Conservation (phyloP, 1,140 invertebrate genomes). For the Fopius arisanus region DNA sequence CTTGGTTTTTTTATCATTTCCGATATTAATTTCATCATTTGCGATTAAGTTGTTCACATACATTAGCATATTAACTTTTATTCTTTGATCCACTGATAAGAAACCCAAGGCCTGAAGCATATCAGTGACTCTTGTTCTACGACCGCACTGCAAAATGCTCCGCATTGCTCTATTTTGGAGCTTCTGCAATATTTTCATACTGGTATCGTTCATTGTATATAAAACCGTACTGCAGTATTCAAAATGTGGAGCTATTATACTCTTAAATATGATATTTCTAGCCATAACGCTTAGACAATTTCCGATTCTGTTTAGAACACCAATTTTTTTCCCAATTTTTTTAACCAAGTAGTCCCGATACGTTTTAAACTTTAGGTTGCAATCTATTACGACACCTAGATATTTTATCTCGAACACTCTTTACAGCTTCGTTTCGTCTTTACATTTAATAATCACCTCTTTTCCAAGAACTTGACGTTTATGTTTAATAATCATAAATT, state of each 20-base stretch:
- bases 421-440: not conserved
- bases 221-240: slow-evolving; percentile 28
- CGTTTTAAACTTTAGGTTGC: not conserved
- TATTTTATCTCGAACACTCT: slow-evolving; percentile 19
- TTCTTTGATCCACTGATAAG: slow-evolving; percentile 14
- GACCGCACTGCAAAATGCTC: slow-evolving; percentile 20
- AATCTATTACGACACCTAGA: slow-evolving; percentile 23
- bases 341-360: not conserved
- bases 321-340: slow-evolving; percentile 20
- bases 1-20: too few relatives aligned
- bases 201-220: slow-evolving; percentile 12
- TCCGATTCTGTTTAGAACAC: too few relatives aligned
- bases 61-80: slow-evolving; percentile 6
- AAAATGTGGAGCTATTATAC: slow-evolving; percentile 24
- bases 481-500: slow-evolving; percentile 20
- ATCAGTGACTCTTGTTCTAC: slow-evolving; percentile 9
- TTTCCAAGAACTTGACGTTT: not conserved
- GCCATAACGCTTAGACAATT: not conserved
- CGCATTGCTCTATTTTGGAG: slow-evolving; percentile 28
- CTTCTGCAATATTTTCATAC: slow-evolving; percentile 21
- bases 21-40: too few relatives aligned
- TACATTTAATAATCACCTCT: not conserved
- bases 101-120: slow-evolving; percentile 30
- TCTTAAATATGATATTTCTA: not conserved
- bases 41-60: too few relatives aligned